Base-by-base conservation (phyloP, 2,113 vertebrate species). In the Oreotrochilus melanogaster region DNA sequence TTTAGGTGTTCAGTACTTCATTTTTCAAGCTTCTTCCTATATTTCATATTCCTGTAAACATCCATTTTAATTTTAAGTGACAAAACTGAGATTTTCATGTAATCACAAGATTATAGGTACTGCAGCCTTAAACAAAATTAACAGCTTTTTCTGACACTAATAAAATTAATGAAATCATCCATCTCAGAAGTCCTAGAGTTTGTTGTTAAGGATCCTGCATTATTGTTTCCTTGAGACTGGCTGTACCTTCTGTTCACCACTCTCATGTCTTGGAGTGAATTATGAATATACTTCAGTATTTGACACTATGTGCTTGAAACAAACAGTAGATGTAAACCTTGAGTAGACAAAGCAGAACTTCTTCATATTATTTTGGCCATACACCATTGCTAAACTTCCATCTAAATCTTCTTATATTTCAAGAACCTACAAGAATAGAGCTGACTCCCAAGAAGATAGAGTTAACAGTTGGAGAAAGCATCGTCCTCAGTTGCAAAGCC, bases 401-500 rank as follows among this genome's bases (percentile, higher is more conserved):
- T 37, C 71, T 86, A 70, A 93, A 50, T 61, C 16, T 89, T 37
- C 7, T 33, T 93, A 87, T 93, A 78, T 95, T 96, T 97, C 53
- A 97, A 99, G 99, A 99, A 96, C 98, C 99, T 86, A 99, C 99
- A 95, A 98, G 98, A 92, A 99, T 99, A 98, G 99, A 99, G 92
- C 98, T 99, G 69, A 98, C 98, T 95, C 99, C 99, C 28, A 98
- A 97, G 91, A 98, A 98, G 87, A 98, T 98, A 67, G 99, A 99
- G 89, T 97, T 99, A 96, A 99, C 99, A 0, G 99, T 99, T 45
- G 99, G 99, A 64, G 99, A 99, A 97, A 99, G 99, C 47, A 98
- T 99, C 24, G 99, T 99, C 62, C 98, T 99, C 88, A 99, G 98
- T 57, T 99, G 99, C 98, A 99, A 98, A 97, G 99, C 99, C 8